A percentile compares a stretch with the other conserved stretches of the same genome.
Conservation (phyloP, 2,113 vertebrate genomes). For the Leucosticte australis region DNA sequence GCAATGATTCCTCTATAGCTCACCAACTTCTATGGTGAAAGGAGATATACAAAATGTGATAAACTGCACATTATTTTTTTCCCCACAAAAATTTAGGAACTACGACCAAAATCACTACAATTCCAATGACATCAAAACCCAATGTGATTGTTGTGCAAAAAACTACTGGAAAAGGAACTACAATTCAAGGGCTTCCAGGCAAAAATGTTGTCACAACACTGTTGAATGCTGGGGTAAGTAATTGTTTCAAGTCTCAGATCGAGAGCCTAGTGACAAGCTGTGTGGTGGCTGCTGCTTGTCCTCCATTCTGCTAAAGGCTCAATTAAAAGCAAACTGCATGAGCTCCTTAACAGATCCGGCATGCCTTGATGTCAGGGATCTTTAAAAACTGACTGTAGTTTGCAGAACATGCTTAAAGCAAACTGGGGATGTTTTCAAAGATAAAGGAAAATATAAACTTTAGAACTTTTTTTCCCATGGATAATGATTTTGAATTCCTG, state of each 20-base stretch:
- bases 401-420: background rate
- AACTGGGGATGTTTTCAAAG: background rate
- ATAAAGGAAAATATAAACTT: background rate
- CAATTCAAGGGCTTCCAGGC: constrained; percentile 93
- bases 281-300: background rate
- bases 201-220: constrained; percentile 98
- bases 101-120: constrained; percentile 98
- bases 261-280: background rate
- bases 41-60: background rate
- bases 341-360: background rate
- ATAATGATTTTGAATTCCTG: background rate
- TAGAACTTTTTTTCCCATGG: background rate
- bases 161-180: constrained; percentile 94
- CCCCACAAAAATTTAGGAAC: constrained; percentile 80
- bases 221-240: constrained; percentile 92
- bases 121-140: constrained; percentile 98
- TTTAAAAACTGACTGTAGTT: background rate
- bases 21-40: background rate
- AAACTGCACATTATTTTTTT: constrained; percentile 1
- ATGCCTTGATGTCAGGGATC: background rate
- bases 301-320: background rate
- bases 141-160: constrained; percentile 99
- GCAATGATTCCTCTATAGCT: background rate
- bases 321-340: background rate
- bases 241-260: background rate